Evolutionary conservation across 2,888 invertebrate genomes (phyloP).

Genomic region (Oligia latruncula): DNA sequence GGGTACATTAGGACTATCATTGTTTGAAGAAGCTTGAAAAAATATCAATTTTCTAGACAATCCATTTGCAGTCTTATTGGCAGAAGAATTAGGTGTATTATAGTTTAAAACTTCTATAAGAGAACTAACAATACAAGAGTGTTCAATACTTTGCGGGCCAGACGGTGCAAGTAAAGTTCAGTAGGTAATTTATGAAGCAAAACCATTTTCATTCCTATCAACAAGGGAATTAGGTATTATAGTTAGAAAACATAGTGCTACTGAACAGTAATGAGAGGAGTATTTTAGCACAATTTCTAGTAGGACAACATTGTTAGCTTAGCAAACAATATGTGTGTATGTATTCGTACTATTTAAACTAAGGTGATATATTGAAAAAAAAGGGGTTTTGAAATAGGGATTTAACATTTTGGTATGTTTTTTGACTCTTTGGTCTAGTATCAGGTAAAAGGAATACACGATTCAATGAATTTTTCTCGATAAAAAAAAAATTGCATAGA

Average conservation of each 20-base stretch:
- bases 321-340: background rate
- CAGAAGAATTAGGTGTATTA: background rate
- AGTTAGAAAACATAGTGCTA: background rate
- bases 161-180: constrained; percentile 99
- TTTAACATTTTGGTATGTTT: too few relatives aligned
- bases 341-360: background rate
- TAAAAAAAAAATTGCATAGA: too few relatives aligned
- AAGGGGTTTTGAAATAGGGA: too few relatives aligned
- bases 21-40: background rate
- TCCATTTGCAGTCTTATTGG: background rate
- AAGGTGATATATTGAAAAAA: too few relatives aligned
- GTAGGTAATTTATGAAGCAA: constrained; percentile 65
- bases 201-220: background rate
- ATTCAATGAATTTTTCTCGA: too few relatives aligned
- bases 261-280: background rate
- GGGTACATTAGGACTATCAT: background rate
- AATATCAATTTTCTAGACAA: background rate
- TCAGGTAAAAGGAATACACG: too few relatives aligned
- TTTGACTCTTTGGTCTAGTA: too few relatives aligned
- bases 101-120: background rate
- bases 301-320: background rate
- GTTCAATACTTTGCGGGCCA: constrained; percentile 98
- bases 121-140: constrained; percentile 91
- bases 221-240: background rate
- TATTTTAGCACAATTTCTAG: background rate